Evolutionary conservation across 1,140 invertebrate species (phyloP).

Genomic region (Lepidurus packardi): DNA sequence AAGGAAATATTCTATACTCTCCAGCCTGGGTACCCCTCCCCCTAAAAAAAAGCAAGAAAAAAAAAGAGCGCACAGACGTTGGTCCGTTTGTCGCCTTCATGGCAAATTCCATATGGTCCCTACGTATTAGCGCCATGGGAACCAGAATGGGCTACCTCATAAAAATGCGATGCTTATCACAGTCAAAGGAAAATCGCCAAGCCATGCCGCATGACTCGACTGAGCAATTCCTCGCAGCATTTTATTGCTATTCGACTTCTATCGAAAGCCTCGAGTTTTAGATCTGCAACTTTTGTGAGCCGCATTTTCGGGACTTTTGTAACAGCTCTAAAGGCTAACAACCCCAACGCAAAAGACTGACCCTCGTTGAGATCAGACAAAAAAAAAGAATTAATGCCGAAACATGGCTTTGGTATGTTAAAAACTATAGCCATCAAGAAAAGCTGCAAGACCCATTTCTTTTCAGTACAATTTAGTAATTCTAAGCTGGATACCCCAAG

Average conservation of each 20-base stretch:
- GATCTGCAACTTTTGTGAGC: not conserved
- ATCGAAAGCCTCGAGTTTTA: not conserved
- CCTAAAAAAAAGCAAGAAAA: not conserved
- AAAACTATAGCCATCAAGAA: not conserved
- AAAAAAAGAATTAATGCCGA: not conserved
- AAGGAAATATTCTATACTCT: not conserved
- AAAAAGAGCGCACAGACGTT: not conserved
- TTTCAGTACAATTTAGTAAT: not conserved
- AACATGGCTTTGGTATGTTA: slow-evolving; percentile 3
- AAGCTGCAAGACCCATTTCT: not conserved
- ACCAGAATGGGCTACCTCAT: not conserved
- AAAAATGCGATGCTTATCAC: slow-evolving; percentile 16
- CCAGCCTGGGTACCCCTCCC: not conserved
- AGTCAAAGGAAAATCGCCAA: slow-evolving; percentile 9
- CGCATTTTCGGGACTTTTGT: not conserved
- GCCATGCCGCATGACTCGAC: not conserved
- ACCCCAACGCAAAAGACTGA: too few relatives aligned
- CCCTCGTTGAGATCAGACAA: not conserved
- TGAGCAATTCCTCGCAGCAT: not conserved
- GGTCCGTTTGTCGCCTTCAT: not conserved
- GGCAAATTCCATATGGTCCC: slow-evolving; percentile 10
- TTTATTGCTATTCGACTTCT: slow-evolving; percentile 2
- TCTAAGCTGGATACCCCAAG: not conserved
- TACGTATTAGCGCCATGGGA: slow-evolving; percentile 5
- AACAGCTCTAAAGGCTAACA: too few relatives aligned